These are phyloP conservation scores for Scophthalmus maximus DNA, from an alignment of 2,113 vertebrate species.

Conservation along the genomic window DNA sequence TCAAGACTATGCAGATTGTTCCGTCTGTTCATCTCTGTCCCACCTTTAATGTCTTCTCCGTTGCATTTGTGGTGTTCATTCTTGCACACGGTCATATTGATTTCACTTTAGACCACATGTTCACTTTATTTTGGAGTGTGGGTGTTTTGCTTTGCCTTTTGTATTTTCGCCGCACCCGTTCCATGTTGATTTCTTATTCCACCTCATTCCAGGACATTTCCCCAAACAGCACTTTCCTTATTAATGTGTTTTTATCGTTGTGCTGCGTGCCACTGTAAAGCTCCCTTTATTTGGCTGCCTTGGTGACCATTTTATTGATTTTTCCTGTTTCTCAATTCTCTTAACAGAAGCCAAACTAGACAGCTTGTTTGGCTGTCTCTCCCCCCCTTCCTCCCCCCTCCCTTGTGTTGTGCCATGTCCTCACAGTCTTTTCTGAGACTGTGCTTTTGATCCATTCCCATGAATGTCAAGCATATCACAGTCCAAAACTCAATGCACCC, in stretches of 20 bases:
- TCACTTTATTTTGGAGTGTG: too few species aligned
- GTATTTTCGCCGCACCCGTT: background rate
- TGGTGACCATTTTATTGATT: slow-evolving; percentile 60
- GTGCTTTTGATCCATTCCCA: background rate
- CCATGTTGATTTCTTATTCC: slow-evolving; percentile 2
- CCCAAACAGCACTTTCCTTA: slow-evolving; percentile 35
- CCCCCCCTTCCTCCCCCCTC: background rate
- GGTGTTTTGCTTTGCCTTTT: background rate
- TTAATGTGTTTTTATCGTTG: slow-evolving; percentile 47
- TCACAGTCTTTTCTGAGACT: background rate
- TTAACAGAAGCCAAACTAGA: slow-evolving; percentile 42
- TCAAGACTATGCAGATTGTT: too few species aligned
- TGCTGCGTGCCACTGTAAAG: slow-evolving; percentile 36
- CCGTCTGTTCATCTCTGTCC: too few species aligned
- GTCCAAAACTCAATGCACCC: background rate
- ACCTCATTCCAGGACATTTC: background rate
- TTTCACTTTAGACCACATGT: too few species aligned
- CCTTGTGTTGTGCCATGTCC: background rate
- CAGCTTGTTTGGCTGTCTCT: slow-evolving; percentile 40
- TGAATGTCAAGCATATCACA: background rate
- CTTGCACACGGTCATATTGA: too few species aligned
- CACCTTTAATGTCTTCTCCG: too few species aligned
- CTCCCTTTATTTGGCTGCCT: slow-evolving; percentile 45
- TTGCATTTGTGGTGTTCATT: too few species aligned
- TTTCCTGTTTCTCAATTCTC: slow-evolving; percentile 55